Base-by-base conservation (phyloP, 2,888 invertebrate species). In the Tetranychus piercei region DNA sequence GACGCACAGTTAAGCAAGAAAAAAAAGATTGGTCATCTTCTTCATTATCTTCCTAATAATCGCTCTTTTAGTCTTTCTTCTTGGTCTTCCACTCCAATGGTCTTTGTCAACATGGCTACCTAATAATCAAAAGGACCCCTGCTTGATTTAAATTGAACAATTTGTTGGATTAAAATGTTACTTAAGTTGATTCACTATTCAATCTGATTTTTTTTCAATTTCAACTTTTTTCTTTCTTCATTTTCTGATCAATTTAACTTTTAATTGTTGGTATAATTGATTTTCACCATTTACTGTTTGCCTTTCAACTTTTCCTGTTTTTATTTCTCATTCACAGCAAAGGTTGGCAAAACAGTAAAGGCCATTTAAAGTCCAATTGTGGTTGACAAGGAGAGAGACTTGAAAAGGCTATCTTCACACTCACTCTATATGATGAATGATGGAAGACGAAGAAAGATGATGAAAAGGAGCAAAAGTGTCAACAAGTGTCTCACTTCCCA, bases 401-500 rank as follows among this genome's bases (percentile, higher is more conserved):
- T 34, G 34, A 34, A 34, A 34, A 34, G 34, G 34, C 55, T 55
- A 9, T 55, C 55, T 55, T 55, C 9, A 55, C 55, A 9, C 55
- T 55, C 55, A 15, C 55, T 55, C 55, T 15, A 55, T 55, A 15
- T 55, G 55, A 55, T 55, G 11, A 55, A 15, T 15, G 15, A 55
- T 55, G 9, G 55, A 55, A 15, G 55, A 55, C 9, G 55, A 55
- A 2, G 55, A 7, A 55, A 15, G 15, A 15, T 9, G 15, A 9
- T 15, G 55, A 15, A 15, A 55, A 55, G 55, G 55, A 55, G 55
- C 55, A 55, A 55, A 4, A 55, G 55, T 55, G 55, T 55, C 55
- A 55, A 55, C 55, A 55, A 55, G 55, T 55, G 55, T 55, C 55
- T 55, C 55, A 55, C 55, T 55, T 55, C 55, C 55, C 55, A 55